phyloP scores from a whole-genome alignment of 2,797 vertebrate species.

The Phalloptychus januarius region DNA sequence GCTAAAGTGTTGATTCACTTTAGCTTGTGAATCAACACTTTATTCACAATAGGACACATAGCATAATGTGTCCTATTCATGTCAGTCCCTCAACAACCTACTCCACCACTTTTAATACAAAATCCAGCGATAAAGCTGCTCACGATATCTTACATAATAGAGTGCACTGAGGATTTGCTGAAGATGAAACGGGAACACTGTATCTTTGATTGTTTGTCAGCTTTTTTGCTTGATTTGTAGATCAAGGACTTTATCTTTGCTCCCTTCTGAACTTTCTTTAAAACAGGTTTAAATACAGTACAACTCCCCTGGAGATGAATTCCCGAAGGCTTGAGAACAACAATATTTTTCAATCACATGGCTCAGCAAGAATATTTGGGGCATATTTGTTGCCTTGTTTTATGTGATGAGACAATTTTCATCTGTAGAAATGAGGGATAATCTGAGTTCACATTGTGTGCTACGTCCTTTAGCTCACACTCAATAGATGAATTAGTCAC shows the following conservation, averaged over 20 bases:
- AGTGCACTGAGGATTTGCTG: slow-evolving; percentile 13
- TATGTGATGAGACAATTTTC: slow-evolving; percentile 39
- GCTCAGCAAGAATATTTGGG: slow-evolving; percentile 19
- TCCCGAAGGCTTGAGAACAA: neutral
- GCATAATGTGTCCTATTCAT: neutral
- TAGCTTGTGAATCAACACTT: too few species aligned
- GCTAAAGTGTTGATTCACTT: neutral
- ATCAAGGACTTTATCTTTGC: slow-evolving; percentile 15
- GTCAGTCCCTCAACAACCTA: slow-evolving; percentile 7
- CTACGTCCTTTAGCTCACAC: slow-evolving; percentile 38
- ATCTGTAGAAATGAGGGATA: slow-evolving; percentile 60
- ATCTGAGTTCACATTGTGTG: slow-evolving; percentile 52
- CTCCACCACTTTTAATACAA: neutral
- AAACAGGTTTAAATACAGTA: slow-evolving; percentile 10
- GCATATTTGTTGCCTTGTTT: slow-evolving; percentile 32
- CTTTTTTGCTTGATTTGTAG: slow-evolving; percentile 8
- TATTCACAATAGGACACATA: too few species aligned
- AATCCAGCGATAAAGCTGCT: slow-evolving; percentile 7
- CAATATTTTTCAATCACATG: slow-evolving; percentile 20
- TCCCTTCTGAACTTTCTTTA: slow-evolving; percentile 3
- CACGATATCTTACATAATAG: slow-evolving; percentile 14
- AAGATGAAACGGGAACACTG: slow-evolving; percentile 24
- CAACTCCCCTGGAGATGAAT: neutral
- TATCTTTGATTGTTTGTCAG: slow-evolving; percentile 20
- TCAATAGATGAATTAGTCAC: slow-evolving; percentile 63